Evolutionary conservation across 53 echinoderm and acorn worm genomes (phyloP).

Genomic region (Holothuria leucospilota): DNA sequence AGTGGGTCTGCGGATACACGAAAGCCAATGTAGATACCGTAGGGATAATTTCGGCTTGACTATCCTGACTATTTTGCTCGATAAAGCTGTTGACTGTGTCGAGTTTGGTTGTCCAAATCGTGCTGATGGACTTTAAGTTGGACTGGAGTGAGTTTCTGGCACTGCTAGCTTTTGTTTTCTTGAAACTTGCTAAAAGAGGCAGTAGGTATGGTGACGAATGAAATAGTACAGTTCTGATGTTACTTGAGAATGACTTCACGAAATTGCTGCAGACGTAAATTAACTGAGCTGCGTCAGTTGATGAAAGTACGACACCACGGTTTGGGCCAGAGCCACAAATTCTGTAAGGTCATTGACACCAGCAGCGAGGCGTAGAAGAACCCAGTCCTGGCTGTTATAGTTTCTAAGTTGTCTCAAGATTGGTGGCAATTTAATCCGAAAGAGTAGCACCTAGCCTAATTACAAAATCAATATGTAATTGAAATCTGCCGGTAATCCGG

Average conservation of each 20-base stretch:
- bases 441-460: not conserved
- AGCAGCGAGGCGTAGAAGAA: conserved; percentile 8
- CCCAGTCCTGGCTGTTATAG: conserved; percentile 7
- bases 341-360: not conserved
- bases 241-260: not conserved
- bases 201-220: conserved; percentile 23
- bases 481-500: not conserved
- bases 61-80: too few relatives aligned
- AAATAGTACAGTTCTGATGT: not conserved
- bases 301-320: not conserved
- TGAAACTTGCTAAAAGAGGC: conserved; percentile 12
- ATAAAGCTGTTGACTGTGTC: too few relatives aligned
- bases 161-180: not conserved
- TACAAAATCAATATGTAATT: not conserved
- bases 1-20: conserved; percentile 13
- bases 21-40: not conserved
- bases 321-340: not conserved
- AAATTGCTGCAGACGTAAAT: not conserved
- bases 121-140: too few relatives aligned
- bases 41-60: too few relatives aligned
- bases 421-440: not conserved
- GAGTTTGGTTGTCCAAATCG: too few relatives aligned
- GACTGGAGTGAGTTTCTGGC: conserved; percentile 2
- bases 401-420: not conserved
- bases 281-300: not conserved